Evolutionary conservation across 2,888 invertebrate species (phyloP).

Genomic region (Folsomia manolachei): DNA sequence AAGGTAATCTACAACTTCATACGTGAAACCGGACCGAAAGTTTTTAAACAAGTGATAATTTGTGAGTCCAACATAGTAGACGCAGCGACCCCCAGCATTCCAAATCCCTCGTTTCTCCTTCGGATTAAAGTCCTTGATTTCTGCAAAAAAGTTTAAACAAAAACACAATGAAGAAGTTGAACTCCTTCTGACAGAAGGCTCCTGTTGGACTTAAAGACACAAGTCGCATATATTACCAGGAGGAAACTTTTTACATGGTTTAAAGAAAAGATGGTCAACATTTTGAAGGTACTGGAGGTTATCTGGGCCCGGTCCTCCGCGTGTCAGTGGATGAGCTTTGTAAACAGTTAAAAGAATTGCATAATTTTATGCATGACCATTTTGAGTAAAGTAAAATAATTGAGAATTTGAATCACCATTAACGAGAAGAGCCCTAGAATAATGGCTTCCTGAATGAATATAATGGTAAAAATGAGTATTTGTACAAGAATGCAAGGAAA

Average conservation of each 20-base stretch:
- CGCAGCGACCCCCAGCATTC: constrained; percentile 29
- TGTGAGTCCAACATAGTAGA: constrained; percentile 34
- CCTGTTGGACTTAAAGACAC: not conserved
- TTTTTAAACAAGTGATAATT: constrained; percentile 13
- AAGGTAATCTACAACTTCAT: constrained; percentile 36
- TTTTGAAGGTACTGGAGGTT: constrained; percentile 31
- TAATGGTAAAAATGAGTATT: no score
- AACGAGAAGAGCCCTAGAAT: constrained; percentile 26
- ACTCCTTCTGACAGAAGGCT: not conserved
- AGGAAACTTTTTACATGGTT: constrained; percentile 32
- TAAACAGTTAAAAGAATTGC: no score
- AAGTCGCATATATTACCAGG: constrained; percentile 30
- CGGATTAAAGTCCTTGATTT: constrained; percentile 23
- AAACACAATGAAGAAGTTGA: not conserved
- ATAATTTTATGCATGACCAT: not conserved
- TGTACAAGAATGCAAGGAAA: no score
- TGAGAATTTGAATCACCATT: constrained; percentile 4
- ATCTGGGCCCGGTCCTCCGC: constrained; percentile 15
- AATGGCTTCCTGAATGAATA: no score
- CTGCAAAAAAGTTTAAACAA: no score
- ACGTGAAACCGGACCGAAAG: constrained; percentile 24
- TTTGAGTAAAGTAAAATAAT: not conserved
- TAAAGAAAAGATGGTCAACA: constrained; percentile 31
- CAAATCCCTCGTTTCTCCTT: constrained; percentile 33
- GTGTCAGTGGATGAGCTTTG: not conserved